Percentiles rank a stretch among this genome's conserved stretches.
Evolutionary conservation across 2,113 vertebrate genomes (phyloP).

Genomic region (Sceloporus undulatus): DNA sequence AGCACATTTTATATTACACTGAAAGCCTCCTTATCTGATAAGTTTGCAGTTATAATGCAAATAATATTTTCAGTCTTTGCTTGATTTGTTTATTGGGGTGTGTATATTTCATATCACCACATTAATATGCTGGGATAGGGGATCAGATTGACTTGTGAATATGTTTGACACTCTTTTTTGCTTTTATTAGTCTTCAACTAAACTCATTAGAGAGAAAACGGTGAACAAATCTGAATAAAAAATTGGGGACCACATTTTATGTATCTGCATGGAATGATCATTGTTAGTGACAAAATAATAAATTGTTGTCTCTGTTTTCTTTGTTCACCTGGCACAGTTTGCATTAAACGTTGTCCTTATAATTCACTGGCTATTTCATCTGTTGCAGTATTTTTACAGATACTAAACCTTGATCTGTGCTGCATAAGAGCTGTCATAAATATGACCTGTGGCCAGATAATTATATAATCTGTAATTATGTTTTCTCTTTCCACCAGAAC

Average conservation of each 20-base stretch:
- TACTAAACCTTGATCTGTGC: slow-evolving; percentile 51
- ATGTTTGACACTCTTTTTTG: slow-evolving; percentile 66
- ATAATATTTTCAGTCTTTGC: neutral
- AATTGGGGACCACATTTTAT: slow-evolving; percentile 35
- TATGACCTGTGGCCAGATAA: slow-evolving; percentile 54
- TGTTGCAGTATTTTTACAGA: slow-evolving; percentile 61
- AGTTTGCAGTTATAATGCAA: slow-evolving; percentile 74
- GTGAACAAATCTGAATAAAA: slow-evolving; percentile 20
- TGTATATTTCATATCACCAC: neutral
- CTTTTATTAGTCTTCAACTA: slow-evolving; percentile 69
- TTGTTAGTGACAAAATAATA: slow-evolving; percentile 30
- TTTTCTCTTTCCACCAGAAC: slow-evolving; percentile 63
- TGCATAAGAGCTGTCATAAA: slow-evolving; percentile 67
- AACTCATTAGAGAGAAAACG: slow-evolving; percentile 59
- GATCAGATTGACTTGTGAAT: slow-evolving; percentile 64
- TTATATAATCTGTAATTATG: slow-evolving; percentile 29
- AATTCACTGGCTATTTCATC: slow-evolving; percentile 56
- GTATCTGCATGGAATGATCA: slow-evolving; percentile 46
- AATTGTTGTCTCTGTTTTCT: neutral
- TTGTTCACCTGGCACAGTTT: slow-evolving; percentile 40
- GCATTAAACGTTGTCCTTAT: slow-evolving; percentile 53
- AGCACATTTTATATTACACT: slow-evolving; percentile 67
- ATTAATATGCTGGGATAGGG: neutral
- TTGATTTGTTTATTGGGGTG: neutral
- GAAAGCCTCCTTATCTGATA: slow-evolving; percentile 65